Base-by-base conservation (phyloP, 2,113 vertebrate genomes). In the Crotalus viridis region DNA sequence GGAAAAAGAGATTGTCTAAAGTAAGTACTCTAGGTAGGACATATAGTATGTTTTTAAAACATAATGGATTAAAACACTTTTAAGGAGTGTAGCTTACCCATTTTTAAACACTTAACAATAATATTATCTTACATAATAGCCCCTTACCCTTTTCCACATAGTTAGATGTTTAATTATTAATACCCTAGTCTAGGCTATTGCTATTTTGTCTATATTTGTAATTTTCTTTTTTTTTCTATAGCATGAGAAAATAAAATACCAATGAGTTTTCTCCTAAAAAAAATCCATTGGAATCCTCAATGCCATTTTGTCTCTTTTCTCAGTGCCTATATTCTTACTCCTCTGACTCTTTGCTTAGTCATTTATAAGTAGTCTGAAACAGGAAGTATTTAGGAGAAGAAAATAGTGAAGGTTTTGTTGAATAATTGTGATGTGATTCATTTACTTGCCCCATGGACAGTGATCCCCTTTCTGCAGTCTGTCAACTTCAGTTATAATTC, bases 341-440 rank as follows among this genome's bases (percentile, higher is more conserved):
- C 26, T 43, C 54, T 86, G 43, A 57, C 59, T 81, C 74, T 93
- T 8, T 93, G 69, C 69, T 93, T 93, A 90, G 92, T 90, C 92
- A 93, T 90, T 59, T 46, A 43, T 85, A 93, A 90, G 64, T 86
- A 46, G 28, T 57, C 69, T 90, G 69, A 90, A 93, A 90, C 88
- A 93, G 88, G 74, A 93, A 51, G 43, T 85, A 24, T 86, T 93
- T 86, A 93, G 59, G 69, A 59, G 54, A 89, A 59, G 43, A n/a
- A 89, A 48, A 93, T 90, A 93, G 92, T 90, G 88, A 57, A 56
- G 69, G 59, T 90, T 93, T 89, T 93, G 88, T 93, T 93, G 69
- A 93, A 89, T 93, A 89, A n/a, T 81, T 93, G 59, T 86, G 88
- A 59, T 86, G 85, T 90, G 92, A 93, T 90, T 93, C 88, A 93